These are phyloP conservation scores for Drosophila bipectinata DNA, from an alignment of 1,140 invertebrate species.

Conservation along the genomic window DNA sequence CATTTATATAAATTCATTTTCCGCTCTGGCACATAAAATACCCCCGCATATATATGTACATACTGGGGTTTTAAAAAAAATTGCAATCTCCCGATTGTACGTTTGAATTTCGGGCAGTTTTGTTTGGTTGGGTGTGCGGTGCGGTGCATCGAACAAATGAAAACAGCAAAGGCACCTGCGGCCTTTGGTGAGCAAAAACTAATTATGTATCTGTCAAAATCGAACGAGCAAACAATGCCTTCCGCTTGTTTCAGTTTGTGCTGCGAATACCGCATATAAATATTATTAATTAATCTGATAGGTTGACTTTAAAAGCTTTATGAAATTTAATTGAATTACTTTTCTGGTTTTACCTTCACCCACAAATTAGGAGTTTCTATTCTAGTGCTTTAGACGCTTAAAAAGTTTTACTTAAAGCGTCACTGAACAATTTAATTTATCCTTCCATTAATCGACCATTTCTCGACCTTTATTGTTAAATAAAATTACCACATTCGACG, in stretches of 20 bases:
- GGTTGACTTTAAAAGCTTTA: slow-evolving; percentile 31
- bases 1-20: slow-evolving; percentile 43
- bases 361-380: neutral
- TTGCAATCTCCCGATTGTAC: slow-evolving; percentile 12
- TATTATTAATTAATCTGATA: slow-evolving; percentile 57
- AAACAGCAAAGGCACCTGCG: slow-evolving; percentile 38
- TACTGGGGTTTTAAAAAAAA: slow-evolving; percentile 19
- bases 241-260: slow-evolving; percentile 28
- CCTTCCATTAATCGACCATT: neutral
- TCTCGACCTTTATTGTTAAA: neutral
- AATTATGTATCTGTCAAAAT: slow-evolving; percentile 76
- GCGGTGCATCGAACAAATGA: slow-evolving; percentile 26
- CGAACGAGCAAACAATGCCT: slow-evolving; percentile 46
- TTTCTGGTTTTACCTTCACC: neutral
- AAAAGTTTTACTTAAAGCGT: too few relatives aligned
- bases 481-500: neutral
- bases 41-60: slow-evolving; percentile 9
- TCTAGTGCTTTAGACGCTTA: too few relatives aligned
- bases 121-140: neutral
- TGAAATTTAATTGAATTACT: slow-evolving; percentile 33
- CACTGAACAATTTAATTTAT: too few relatives aligned
- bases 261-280: slow-evolving; percentile 40
- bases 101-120: neutral
- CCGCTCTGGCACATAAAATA: slow-evolving; percentile 23
- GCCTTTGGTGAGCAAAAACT: slow-evolving; percentile 61